These are phyloP conservation scores for Halictus rubicundus DNA, from an alignment of 1,140 invertebrate species.

Conservation along the genomic window DNA sequence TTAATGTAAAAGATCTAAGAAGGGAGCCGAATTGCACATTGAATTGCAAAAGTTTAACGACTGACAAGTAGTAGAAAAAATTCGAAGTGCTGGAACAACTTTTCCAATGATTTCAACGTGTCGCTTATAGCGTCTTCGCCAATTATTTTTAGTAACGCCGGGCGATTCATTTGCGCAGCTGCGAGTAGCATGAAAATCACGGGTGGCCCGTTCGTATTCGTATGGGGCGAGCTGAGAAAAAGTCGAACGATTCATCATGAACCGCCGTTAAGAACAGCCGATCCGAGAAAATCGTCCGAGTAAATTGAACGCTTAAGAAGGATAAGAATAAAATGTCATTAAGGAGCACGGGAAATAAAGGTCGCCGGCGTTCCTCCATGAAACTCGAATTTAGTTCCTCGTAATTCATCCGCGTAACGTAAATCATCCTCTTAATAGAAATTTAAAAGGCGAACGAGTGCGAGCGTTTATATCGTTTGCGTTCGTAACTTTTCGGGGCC, in stretches of 20 bases:
- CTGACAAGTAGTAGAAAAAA: too few species aligned
- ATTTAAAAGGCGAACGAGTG: slow-evolving; percentile 14
- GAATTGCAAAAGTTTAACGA: too few species aligned
- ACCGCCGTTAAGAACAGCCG: slow-evolving; percentile 3
- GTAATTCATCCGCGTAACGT: slow-evolving; percentile 22
- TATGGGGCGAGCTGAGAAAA: not conserved
- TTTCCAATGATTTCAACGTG: too few species aligned
- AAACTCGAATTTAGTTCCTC: slow-evolving; percentile 16
- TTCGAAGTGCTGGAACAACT: too few species aligned
- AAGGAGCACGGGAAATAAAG: slow-evolving; percentile 16
- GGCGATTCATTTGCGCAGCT: not conserved
- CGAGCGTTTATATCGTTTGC: not conserved
- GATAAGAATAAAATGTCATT: slow-evolving; percentile 30
- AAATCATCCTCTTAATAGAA: slow-evolving; percentile 38
- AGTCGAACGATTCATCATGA: slow-evolving; percentile 8
- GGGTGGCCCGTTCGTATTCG: not conserved
- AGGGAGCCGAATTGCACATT: too few species aligned
- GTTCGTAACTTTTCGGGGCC: not conserved
- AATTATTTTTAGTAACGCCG: not conserved
- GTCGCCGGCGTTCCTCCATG: not conserved
- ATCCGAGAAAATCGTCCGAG: slow-evolving; percentile 1
- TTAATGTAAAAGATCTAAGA: too few species aligned
- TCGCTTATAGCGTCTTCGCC: too few species aligned
- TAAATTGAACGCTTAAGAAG: slow-evolving; percentile 25
- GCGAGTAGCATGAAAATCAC: not conserved